Percentiles rank a stretch among this genome's conserved stretches.
phyloP scores from a whole-genome alignment of 2,113 vertebrate species.

The Sphaerodactylus townsendi region DNA sequence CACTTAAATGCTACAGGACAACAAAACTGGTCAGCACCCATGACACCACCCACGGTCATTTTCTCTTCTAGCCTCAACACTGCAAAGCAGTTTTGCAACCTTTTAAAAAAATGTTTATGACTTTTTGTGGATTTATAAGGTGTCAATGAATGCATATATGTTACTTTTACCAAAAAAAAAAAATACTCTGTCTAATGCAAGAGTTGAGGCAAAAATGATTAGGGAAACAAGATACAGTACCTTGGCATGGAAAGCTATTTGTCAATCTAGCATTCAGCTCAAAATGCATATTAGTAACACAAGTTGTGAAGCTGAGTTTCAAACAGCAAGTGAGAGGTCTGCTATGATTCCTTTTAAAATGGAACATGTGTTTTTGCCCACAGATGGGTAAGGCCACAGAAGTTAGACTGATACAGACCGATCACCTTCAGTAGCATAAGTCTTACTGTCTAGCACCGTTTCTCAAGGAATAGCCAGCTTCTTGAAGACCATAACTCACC shows the following conservation, averaged over 20 bases:
- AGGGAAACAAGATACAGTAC: not conserved
- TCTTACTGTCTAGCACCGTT: not conserved
- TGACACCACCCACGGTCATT: not conserved
- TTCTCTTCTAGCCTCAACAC: too few relatives aligned
- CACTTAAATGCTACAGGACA: not conserved
- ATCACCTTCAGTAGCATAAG: not conserved
- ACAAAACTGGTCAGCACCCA: not conserved
- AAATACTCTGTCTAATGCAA: not conserved
- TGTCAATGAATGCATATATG: not conserved
- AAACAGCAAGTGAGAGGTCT: not conserved
- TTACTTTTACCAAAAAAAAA: not conserved
- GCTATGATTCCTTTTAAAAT: not conserved
- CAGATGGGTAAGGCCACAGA: too few relatives aligned
- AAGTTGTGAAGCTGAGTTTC: not conserved
- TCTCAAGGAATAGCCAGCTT: not conserved
- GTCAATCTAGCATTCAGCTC: not conserved
- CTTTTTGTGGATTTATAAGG: too few relatives aligned
- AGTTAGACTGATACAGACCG: too few relatives aligned
- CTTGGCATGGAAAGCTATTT: not conserved
- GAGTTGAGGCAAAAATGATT: not conserved
- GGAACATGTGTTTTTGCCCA: too few relatives aligned
- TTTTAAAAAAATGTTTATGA: not conserved
- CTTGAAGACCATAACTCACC: slow-evolving; percentile 69
- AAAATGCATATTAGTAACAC: not conserved
- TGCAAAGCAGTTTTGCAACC: not conserved